phyloP scores from a whole-genome alignment of 1,140 invertebrate species.

The Homarus americanus region DNA sequence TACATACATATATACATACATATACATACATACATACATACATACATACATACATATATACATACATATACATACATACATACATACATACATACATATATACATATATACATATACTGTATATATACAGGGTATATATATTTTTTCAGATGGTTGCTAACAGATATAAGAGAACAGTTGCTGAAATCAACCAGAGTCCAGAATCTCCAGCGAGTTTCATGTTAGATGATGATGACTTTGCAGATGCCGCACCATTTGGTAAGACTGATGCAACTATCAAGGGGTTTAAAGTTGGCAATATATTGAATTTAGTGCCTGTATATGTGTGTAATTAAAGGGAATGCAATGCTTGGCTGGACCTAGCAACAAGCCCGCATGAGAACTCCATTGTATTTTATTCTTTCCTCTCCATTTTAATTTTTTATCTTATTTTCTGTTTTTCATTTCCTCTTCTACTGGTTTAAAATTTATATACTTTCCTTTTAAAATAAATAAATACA shows the following conservation, averaged over 20 bases:
- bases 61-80: constrained; percentile 9
- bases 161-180: constrained; percentile 50
- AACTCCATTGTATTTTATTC: no score
- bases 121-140: neutral
- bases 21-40: neutral
- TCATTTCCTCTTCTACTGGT: no score
- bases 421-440: no score
- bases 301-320: no score
- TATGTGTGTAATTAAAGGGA: no score
- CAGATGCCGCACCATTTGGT: neutral
- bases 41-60: constrained; percentile 13
- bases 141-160: constrained; percentile 28
- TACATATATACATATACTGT: constrained; percentile 14
- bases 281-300: no score
- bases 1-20: constrained; percentile 10
- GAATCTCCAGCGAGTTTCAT: neutral
- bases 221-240: neutral
- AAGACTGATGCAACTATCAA: no score
- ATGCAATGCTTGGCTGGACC: no score
- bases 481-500: no score
- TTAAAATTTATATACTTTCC: no score
- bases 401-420: no score
- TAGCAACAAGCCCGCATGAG: no score
- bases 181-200: constrained; percentile 29
- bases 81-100: constrained; percentile 27